Evolutionary conservation across 1,140 invertebrate genomes (phyloP), one percentile per base, ranked within the genome.

Genomic region (Pogonomyrmex californicus): DNA sequence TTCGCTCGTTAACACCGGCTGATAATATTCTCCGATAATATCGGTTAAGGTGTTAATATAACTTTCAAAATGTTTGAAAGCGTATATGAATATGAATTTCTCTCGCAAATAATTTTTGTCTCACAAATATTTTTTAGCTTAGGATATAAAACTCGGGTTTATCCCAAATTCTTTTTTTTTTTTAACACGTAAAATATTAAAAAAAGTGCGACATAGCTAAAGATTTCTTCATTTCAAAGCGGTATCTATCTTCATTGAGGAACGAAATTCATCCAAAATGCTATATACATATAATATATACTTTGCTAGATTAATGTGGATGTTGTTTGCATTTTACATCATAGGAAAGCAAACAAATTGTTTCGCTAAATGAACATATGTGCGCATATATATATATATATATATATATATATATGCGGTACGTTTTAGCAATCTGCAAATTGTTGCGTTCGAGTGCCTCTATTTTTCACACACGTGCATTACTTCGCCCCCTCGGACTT

Each of bases 401-500:
- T n/a, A n/a, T n/a, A n/a, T n/a, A n/a, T n/a, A n/a, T n/a, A 1
- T 38, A 6, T 41, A 33, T 9, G 6, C 44, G 23, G 9, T 78
- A 63, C 10, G 6, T 81, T 73, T 82, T 17, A 73, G 30, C 51
- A 73, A 73, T 73, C 30, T 73, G 10, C 51, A 82, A 82, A 82
- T 82, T 82, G 54, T 60, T 58, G 23, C 23, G 23, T 58, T 82
- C 14, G 54, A 73, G 51, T 36, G 12, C 41, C 17, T 49, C 54
- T 44, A 82, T 82, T 82, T 82, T 58, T 82, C 79, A 47, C 65
- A 12, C 66, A 30, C 30, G 66, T n/a, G n/a, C 66, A 60, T 82
- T 82, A 82, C 33, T 36, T 36, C 23, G n/a, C 79, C 7, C 51
- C 17, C 12, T 23, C 23, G 44, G 12, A 41, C 17, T 54, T 12